phyloP scores from a whole-genome alignment of 2,113 vertebrate species.

The Ceuthmochares aereus region DNA sequence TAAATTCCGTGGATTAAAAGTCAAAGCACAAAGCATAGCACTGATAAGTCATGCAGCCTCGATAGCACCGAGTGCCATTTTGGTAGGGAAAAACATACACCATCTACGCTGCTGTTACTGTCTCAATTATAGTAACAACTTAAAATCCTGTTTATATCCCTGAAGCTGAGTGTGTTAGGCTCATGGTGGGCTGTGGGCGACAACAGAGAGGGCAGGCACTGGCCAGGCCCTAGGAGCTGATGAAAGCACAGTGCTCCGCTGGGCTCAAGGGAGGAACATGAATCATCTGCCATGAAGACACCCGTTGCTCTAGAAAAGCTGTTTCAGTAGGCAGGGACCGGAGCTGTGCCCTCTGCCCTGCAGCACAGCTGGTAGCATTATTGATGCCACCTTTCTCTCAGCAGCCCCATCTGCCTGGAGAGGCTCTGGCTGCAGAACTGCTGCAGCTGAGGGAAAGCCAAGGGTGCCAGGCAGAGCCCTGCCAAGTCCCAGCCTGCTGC shows the following conservation, averaged over 20 bases:
- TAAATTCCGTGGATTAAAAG: not conserved
- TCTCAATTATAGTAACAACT: not conserved
- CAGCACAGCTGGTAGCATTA: too few species aligned
- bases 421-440: too few species aligned
- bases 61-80: rapidly evolving
- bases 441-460: not conserved
- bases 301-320: not conserved
- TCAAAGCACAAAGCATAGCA: too few species aligned
- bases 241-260: not conserved
- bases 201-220: not conserved
- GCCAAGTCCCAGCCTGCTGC: rapidly evolving
- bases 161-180: not conserved
- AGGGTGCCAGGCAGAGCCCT: not conserved
- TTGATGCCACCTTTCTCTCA: too few species aligned
- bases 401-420: too few species aligned
- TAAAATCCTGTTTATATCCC: not conserved
- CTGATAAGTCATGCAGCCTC: rapidly evolving
- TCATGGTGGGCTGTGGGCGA: rapidly evolving
- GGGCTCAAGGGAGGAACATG: not conserved
- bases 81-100: not conserved
- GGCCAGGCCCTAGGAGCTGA: too few species aligned
- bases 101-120: not conserved
- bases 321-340: not conserved
- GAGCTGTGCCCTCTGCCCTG: not conserved
- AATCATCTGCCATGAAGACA: not conserved